Conservation (phyloP, 2,113 vertebrate genomes). For the Eidolon helvum region DNA sequence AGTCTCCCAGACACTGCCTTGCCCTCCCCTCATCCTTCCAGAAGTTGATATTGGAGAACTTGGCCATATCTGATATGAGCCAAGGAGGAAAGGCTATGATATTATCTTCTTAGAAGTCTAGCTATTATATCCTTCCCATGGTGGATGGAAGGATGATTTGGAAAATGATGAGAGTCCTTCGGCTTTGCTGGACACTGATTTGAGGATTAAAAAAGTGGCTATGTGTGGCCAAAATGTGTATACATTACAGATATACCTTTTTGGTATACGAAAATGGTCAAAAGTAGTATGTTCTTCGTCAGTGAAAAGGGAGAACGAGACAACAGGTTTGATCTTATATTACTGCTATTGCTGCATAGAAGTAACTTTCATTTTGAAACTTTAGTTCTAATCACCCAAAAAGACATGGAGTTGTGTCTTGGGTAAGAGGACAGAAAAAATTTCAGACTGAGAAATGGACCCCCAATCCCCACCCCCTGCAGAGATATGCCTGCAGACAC, state of each 20-base stretch:
- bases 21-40: not conserved
- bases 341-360: not conserved
- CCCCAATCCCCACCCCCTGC: fast-evolving
- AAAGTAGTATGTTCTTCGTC: not conserved
- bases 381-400: too few species aligned
- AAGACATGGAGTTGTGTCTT: too few species aligned
- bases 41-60: not conserved
- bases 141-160: not conserved
- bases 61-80: not conserved
- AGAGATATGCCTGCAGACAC: not conserved
- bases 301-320: not conserved
- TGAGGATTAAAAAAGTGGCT: not conserved
- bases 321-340: not conserved
- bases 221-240: fast-evolving
- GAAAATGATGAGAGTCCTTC: not conserved
- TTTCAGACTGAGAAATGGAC: too few species aligned
- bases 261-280: not conserved
- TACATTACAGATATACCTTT: not conserved
- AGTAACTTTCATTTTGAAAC: not conserved
- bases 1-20: not conserved
- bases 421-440: too few species aligned
- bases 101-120: not conserved
- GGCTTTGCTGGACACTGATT: not conserved
- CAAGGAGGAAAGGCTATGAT: not conserved
- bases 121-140: too few species aligned